A percentile compares a stretch with the other conserved stretches of the same genome.
Evolutionary conservation across 2,888 invertebrate species (phyloP).

Genomic region (Sturmia bella): DNA sequence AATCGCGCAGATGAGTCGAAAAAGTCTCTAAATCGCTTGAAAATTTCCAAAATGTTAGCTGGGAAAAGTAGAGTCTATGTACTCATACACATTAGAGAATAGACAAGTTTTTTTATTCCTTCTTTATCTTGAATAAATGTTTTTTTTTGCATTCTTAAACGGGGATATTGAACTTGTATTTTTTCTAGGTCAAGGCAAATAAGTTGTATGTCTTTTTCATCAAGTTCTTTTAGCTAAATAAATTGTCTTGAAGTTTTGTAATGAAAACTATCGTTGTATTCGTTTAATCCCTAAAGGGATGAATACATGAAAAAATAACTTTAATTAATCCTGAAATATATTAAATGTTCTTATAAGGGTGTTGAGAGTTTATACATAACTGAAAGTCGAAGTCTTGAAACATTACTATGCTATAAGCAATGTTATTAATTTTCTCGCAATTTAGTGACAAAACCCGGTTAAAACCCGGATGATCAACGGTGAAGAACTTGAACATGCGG

Average conservation of each 20-base stretch:
- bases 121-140: conserved; percentile 3
- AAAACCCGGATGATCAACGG: too few relatives aligned
- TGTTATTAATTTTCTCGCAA: too few relatives aligned
- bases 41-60: not conserved
- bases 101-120: conserved; percentile 43
- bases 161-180: conserved; percentile 68
- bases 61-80: not conserved
- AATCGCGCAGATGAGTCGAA: too few relatives aligned
- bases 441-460: too few relatives aligned
- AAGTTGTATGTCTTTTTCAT: conserved; percentile 53
- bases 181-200: conserved; percentile 67
- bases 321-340: too few relatives aligned
- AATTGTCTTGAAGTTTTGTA: conserved; percentile 43
- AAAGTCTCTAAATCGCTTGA: not conserved
- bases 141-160: conserved; percentile 33
- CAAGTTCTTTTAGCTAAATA: conserved; percentile 42
- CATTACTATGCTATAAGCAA: too few relatives aligned
- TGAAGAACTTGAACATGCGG: too few relatives aligned
- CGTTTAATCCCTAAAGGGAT: not conserved
- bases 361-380: too few relatives aligned
- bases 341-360: too few relatives aligned
- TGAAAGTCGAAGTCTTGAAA: too few relatives aligned
- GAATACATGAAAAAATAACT: too few relatives aligned
- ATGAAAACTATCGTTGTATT: not conserved
- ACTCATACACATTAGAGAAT: conserved; percentile 18